phyloP scores from a whole-genome alignment of 1,140 invertebrate species.

The Hyles vespertilio region DNA sequence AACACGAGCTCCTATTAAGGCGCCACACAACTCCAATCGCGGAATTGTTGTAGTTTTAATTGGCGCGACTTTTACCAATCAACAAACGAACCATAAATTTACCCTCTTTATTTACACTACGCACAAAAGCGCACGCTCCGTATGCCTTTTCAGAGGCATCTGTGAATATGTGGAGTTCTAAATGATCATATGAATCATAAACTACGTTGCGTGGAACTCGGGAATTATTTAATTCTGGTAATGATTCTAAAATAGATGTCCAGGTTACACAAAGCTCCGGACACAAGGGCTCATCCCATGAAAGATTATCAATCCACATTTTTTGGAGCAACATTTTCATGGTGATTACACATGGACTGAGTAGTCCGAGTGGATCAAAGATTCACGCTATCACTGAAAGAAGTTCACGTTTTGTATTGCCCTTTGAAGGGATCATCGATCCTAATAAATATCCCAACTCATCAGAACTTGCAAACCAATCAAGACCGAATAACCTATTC shows the following conservation, averaged over 20 bases:
- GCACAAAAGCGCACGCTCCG: constrained; percentile 35
- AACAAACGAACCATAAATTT: constrained; percentile 19
- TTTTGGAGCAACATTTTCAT: constrained; percentile 23
- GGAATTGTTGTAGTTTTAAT: constrained; percentile 39
- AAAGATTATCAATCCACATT: constrained; percentile 23
- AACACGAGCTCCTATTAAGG: constrained; percentile 42
- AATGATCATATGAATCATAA: constrained; percentile 5
- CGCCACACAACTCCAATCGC: constrained; percentile 40
- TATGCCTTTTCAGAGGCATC: constrained; percentile 36
- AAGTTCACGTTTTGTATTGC: no score
- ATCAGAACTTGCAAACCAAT: constrained; percentile 14
- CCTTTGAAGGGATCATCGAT: neutral
- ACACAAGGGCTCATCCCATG: constrained; percentile 17
- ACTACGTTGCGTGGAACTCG: constrained; percentile 22
- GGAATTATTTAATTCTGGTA: constrained; percentile 21
- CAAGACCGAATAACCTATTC: constrained; percentile 18
- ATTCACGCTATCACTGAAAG: constrained; percentile 16
- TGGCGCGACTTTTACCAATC: constrained; percentile 39
- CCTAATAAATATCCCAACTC: constrained; percentile 7
- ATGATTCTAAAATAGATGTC: constrained; percentile 8
- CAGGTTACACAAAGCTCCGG: constrained; percentile 14
- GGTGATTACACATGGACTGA: constrained; percentile 18
- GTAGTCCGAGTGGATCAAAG: constrained; percentile 22
- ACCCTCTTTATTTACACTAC: constrained; percentile 17
- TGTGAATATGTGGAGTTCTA: constrained; percentile 39